Percentiles rank a stretch among this genome's conserved stretches.
phyloP scores from a whole-genome alignment of 2,113 vertebrate species.

The Cariama cristata region DNA sequence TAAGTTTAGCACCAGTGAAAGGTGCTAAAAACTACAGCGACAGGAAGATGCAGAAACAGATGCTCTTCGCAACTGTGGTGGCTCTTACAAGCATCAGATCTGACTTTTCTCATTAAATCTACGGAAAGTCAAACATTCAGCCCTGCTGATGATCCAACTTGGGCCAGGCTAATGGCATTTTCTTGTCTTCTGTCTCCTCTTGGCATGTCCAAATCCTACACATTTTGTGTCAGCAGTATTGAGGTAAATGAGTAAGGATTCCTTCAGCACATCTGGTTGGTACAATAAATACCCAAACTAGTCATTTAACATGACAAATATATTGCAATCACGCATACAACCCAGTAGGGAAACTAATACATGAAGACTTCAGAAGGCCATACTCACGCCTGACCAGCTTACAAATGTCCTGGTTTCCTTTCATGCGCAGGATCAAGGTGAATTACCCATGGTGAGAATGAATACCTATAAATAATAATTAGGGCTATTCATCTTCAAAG shows the following conservation, averaged over 20 bases:
- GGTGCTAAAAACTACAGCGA: neutral
- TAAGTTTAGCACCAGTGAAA: neutral
- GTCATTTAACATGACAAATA: neutral
- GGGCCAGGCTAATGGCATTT: neutral
- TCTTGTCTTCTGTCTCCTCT: neutral
- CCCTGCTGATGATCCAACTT: neutral
- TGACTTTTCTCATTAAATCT: neutral
- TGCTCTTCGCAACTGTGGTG: neutral
- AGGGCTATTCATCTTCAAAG: constrained; percentile 46
- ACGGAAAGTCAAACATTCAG: neutral
- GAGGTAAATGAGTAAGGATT: neutral
- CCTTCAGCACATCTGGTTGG: neutral
- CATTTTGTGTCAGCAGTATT: rapidly evolving
- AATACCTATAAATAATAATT: constrained; percentile 47
- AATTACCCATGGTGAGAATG: neutral
- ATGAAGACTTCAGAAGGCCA: constrained; percentile 12
- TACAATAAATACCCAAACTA: neutral
- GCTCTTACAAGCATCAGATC: neutral
- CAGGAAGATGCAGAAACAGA: neutral
- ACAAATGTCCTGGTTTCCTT: constrained; percentile 23
- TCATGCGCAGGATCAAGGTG: constrained; percentile 41
- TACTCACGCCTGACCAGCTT: constrained; percentile 7
- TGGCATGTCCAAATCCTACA: neutral
- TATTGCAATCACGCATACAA: neutral
- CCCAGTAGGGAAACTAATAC: neutral